Evolutionary conservation across 2,113 vertebrate species (phyloP).

Genomic region (Thermophis baileyi): DNA sequence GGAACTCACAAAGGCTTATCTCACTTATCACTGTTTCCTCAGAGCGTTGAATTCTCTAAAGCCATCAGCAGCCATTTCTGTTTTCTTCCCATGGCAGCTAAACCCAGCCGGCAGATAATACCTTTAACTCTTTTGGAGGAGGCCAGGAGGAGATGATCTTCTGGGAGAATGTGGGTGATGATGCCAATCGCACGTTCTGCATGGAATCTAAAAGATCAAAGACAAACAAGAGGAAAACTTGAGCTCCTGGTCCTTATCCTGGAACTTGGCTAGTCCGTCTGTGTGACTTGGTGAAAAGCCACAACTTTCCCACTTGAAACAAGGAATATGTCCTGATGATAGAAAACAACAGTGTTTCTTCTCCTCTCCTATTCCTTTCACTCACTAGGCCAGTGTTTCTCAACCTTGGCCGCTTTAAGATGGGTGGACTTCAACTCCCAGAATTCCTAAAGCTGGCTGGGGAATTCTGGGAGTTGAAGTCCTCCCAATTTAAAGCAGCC

Average conservation of each 20-base stretch:
- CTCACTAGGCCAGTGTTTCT: neutral
- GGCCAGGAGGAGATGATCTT: conserved; percentile 96
- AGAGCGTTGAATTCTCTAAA: neutral
- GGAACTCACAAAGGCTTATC: neutral
- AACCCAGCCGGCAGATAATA: conserved; percentile 46
- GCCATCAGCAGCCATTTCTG: neutral
- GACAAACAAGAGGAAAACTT: neutral
- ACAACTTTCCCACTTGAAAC: neutral
- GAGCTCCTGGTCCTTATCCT: neutral
- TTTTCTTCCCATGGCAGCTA: neutral
- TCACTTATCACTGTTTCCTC: neutral
- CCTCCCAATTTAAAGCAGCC: too few relatives aligned
- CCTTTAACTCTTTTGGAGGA: conserved; percentile 99
- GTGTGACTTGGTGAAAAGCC: neutral
- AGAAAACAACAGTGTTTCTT: too few relatives aligned
- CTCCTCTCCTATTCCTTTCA: neutral
- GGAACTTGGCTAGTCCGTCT: neutral
- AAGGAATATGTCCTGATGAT: neutral
- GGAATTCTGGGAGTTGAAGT: neutral
- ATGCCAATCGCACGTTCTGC: conserved; percentile 99
- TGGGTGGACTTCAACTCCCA: too few relatives aligned
- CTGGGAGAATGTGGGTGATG: conserved; percentile 98
- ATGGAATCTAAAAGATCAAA: conserved; percentile 82
- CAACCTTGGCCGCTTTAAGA: too few relatives aligned
- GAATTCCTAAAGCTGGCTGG: too few relatives aligned